A percentile compares a stretch with the other conserved stretches of the same genome.
Conservation (phyloP, 1,140 invertebrate species). For the Neotoxoptera formosana region DNA sequence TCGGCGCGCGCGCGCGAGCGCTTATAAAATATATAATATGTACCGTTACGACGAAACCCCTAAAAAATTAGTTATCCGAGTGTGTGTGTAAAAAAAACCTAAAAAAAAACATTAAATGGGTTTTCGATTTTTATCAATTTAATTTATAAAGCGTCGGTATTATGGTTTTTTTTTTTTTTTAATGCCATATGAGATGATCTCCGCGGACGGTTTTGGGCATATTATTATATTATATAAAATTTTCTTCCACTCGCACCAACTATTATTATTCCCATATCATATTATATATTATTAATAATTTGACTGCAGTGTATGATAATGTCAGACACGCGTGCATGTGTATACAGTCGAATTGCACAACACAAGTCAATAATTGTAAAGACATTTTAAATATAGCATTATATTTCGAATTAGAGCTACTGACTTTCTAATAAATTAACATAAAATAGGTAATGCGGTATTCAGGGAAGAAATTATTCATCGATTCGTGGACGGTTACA, state of each 20-base stretch:
- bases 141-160: constrained; percentile 15
- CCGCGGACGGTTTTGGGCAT: neutral
- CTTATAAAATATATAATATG: neutral
- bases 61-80: neutral
- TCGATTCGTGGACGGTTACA: neutral
- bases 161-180: neutral
- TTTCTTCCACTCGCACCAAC: neutral
- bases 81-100: neutral
- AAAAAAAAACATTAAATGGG: neutral
- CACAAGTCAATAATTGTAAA: too few relatives aligned
- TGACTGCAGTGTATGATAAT: too few relatives aligned
- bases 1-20: too few relatives aligned
- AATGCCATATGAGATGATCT: neutral
- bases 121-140: constrained; percentile 53
- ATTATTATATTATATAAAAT: neutral
- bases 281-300: too few relatives aligned
- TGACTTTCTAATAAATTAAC: too few relatives aligned
- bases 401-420: too few relatives aligned
- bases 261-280: neutral
- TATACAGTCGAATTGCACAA: too few relatives aligned
- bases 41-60: constrained; percentile 8
- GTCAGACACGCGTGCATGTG: too few relatives aligned
- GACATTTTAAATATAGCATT: too few relatives aligned
- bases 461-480: neutral
- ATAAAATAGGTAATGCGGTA: too few relatives aligned